Conservation (phyloP, 1,140 invertebrate species). For the Calephelis nemesis region DNA sequence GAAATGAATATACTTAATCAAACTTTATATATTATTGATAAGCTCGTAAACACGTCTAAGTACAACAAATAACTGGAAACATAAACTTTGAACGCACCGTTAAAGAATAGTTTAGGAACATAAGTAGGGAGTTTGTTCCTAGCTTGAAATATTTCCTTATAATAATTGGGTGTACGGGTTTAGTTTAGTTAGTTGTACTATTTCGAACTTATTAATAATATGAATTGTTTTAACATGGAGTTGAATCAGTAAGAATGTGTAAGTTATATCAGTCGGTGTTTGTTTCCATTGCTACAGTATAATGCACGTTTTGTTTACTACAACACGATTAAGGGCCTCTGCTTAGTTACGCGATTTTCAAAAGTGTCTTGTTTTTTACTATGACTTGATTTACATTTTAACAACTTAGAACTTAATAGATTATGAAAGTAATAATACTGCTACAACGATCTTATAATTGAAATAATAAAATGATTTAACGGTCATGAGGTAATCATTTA, state of each 20-base stretch:
- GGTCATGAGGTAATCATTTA: no score
- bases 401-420: conserved; percentile 76
- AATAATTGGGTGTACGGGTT: no score
- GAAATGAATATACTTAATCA: background rate
- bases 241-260: conserved; percentile 24
- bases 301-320: background rate
- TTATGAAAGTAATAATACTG: conserved; percentile 70
- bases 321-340: background rate
- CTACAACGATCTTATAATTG: conserved; percentile 62
- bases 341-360: no score
- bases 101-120: no score
- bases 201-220: conserved; percentile 7
- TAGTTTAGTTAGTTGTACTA: background rate
- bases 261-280: conserved; percentile 11
- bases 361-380: no score
- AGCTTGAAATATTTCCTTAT: no score
- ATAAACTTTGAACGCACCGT: no score
- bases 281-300: conserved; percentile 19
- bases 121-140: no score
- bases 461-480: conserved; percentile 66
- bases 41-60: background rate
- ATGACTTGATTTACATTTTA: conserved; percentile 77
- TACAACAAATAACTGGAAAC: background rate
- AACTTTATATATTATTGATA: conserved; percentile 8
- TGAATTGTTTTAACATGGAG: conserved; percentile 17